Base-by-base conservation (phyloP, 1,140 invertebrate genomes). In the Delia radicum region DNA sequence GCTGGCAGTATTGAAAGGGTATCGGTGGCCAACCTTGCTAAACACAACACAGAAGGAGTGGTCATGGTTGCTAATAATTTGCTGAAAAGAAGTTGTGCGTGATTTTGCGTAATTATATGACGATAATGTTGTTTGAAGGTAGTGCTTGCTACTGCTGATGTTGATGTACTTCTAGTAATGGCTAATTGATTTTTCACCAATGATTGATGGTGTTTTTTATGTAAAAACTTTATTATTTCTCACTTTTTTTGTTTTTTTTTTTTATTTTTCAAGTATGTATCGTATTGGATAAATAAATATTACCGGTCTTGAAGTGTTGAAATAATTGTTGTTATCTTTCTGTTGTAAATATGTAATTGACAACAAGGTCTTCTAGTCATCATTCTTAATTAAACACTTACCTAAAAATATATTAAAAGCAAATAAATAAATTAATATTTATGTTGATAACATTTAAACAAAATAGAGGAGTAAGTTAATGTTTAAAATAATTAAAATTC, bases 161-260 rank as follows among this genome's bases (percentile, higher is more conserved):
- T 63, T 63, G 62, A 12, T 37, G 33, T 37, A 2, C 13, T 37
- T 37, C 33, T 37, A 37, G 5, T 55, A 55, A 55, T 42, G 62
- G 62, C 62, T 65, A 65, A 65, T 65, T 65, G 62, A 65, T 65
- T 65, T 65, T 65, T 65, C 62, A 65, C 12, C 62, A 27, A 65
- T 65, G 62, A 65, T 65, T 65, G 28, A 65, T 65, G 62, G 6
- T 65, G 62, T 65, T 65, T 10, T 63, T 63, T 24, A 13, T 10
- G 37, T 15, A 10, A 10, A 10, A 10, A 10, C 2, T 3, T 7
- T 15, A 48, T 48, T 7, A 24, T 26, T 63, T 63, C 12, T 27
- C 12, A 27, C 12, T 61, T 24, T 61, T 5, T 61, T 61, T 24
- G 61, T 65, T 15, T 65, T 15, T 65, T 29, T 13, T 13, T 65